Percentiles rank a stretch among this genome's conserved stretches.
These are phyloP conservation scores for Steromphala cineraria DNA, from an alignment of 2,888 invertebrate species.

Conservation along the genomic window DNA sequence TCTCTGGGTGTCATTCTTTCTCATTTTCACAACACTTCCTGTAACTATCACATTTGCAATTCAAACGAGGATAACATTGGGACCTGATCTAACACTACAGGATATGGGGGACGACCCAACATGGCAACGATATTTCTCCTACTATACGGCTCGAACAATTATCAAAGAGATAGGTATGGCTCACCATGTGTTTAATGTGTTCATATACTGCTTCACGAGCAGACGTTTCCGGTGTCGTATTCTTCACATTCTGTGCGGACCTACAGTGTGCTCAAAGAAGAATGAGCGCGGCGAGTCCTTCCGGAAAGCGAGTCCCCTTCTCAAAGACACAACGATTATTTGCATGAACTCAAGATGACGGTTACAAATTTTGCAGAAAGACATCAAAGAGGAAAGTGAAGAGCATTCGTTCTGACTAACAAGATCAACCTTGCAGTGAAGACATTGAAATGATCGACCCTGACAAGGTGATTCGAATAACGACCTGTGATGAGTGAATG, in stretches of 20 bases:
- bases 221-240: conserved; percentile 43
- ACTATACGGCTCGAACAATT: conserved; percentile 53
- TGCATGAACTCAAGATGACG: conserved; percentile 10
- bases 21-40: conserved; percentile 63
- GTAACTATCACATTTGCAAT: conserved; percentile 56
- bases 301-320: background rate
- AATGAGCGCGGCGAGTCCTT: background rate
- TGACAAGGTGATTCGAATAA: too few relatives aligned
- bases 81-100: conserved; percentile 41
- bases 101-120: conserved; percentile 49
- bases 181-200: conserved; percentile 66
- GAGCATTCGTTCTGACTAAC: too few relatives aligned
- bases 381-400: too few relatives aligned
- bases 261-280: background rate
- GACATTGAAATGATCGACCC: too few relatives aligned
- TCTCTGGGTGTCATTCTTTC: conserved; percentile 63
- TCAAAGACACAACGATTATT: conserved; percentile 9
- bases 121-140: conserved; percentile 61
- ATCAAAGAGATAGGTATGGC: conserved; percentile 64
- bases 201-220: conserved; percentile 52
- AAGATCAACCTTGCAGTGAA: too few relatives aligned
- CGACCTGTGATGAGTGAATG: too few relatives aligned
- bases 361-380: background rate
- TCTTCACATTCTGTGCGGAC: conserved; percentile 38
- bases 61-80: conserved; percentile 47